These are phyloP conservation scores for Acipenser ruthenus DNA, from an alignment of 2,797 vertebrate genomes.

Conservation along the genomic window DNA sequence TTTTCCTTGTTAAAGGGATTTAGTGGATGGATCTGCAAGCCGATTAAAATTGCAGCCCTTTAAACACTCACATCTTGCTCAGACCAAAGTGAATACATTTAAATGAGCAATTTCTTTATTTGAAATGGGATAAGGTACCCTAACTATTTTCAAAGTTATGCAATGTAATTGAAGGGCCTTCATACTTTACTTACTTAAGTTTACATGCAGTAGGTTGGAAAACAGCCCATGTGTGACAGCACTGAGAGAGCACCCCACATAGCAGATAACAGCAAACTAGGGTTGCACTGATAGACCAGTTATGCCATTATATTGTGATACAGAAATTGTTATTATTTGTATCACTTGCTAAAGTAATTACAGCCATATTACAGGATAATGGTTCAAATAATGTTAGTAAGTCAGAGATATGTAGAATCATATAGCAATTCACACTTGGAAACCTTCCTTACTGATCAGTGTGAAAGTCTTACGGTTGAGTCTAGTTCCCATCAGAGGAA, in stretches of 20 bases:
- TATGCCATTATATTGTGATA: too few relatives aligned
- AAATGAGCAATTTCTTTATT: background rate
- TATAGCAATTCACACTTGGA: too few relatives aligned
- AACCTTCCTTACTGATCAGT: too few relatives aligned
- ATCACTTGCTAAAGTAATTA: too few relatives aligned
- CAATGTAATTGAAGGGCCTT: background rate
- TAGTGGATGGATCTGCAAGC: background rate
- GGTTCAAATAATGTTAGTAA: too few relatives aligned
- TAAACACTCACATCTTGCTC: background rate
- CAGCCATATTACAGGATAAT: too few relatives aligned
- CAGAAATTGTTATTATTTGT: too few relatives aligned
- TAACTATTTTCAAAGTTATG: background rate
- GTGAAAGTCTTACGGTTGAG: too few relatives aligned
- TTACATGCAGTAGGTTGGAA: background rate
- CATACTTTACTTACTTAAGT: background rate
- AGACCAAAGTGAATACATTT: background rate
- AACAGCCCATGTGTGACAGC: background rate
- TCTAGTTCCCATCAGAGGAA: too few relatives aligned
- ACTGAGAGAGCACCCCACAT: background rate
- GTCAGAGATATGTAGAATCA: too few relatives aligned
- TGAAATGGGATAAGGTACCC: background rate
- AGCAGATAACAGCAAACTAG: too few relatives aligned
- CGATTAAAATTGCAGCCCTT: conserved; percentile 2
- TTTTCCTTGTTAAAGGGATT: conserved; percentile 6
- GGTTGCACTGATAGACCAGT: too few relatives aligned